Evolutionary conservation across 2,888 invertebrate genomes (phyloP).

Genomic region (Tineola bisselliella): DNA sequence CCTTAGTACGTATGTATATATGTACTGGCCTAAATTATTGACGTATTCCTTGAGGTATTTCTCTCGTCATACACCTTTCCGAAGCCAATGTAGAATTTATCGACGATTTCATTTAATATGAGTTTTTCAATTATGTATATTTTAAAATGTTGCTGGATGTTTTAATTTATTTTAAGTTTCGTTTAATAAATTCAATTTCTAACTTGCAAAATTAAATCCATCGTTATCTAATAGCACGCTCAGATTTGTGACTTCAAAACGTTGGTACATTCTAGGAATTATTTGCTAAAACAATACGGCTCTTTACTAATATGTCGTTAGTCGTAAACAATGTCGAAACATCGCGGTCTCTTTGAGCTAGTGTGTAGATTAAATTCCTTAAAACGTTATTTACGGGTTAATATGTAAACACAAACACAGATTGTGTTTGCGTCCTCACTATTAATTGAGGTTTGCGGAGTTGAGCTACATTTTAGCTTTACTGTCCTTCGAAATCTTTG

Average conservation of each 20-base stretch:
- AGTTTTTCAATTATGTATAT: too few relatives aligned
- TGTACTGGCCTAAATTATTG: too few relatives aligned
- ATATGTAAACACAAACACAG: constrained; percentile 7
- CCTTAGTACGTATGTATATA: too few relatives aligned
- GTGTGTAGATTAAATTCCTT: constrained; percentile 12
- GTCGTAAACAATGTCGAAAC: constrained; percentile 12
- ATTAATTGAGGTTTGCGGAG: not conserved
- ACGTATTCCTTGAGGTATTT: too few relatives aligned
- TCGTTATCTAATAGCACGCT: constrained; percentile 17
- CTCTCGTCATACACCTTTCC: too few relatives aligned
- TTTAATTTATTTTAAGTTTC: too few relatives aligned
- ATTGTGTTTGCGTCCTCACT: constrained; percentile 6
- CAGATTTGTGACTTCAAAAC: constrained; percentile 41
- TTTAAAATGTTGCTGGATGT: too few relatives aligned
- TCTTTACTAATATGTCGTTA: constrained; percentile 7
- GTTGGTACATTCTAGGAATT: constrained; percentile 52
- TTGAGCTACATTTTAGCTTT: not conserved
- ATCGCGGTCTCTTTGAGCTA: constrained; percentile 7
- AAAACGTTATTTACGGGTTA: constrained; percentile 10
- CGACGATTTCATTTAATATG: too few relatives aligned
- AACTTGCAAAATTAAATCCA: not conserved
- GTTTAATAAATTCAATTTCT: too few relatives aligned
- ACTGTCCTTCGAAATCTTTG: not conserved
- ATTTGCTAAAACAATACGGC: constrained; percentile 64
- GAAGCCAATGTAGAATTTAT: too few relatives aligned